Base-by-base conservation (phyloP, 2,113 vertebrate genomes). In the Chauna torquata region DNA sequence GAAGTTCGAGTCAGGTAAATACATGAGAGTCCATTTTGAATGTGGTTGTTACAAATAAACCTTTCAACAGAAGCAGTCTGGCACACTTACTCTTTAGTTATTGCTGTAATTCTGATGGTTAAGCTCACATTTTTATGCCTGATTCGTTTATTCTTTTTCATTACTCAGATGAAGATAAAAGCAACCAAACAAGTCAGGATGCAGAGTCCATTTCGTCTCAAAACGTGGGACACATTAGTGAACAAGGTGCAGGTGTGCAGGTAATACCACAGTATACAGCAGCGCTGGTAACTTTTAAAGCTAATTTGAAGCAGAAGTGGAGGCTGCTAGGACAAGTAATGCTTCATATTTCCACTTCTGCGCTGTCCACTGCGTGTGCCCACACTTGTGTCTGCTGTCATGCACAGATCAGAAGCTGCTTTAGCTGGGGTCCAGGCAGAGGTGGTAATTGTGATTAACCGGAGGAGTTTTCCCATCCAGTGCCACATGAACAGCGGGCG, bases 141-240 rank as follows among this genome's bases (percentile, higher is more conserved):
- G 57, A 40, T 32, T 3, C 17, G 23, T 69, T n/a, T 83, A 18
- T 42, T 91, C 30, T 70, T 65, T 86, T 64, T 71, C 22, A 55
- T 88, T 72, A 47, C 83, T 95, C 82, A 95, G 95, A 19, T 86
- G 17, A 88, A 91, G 94, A 90, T 68, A 68, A 74, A 86, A 97
- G 88, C 78, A 90, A 55, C 8, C 34, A 90, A 82, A 72, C 22
- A 57, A 96, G 44, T 89, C 42, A 92, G 86, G 84, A 84, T 72
- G n/a, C 70, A n/a, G 89, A 69, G 22, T 34, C 76, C 55, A 50
- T 77, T 92, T 86, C 93, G 42, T 82, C 89, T 82, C 57, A 4
- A 55, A 81, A 47, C 47, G 50, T 52, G 36, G 93, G 93, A 25
- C 10, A 3, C 49, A 7, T 32, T 84, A 49, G 65, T 42, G 65